phyloP scores from a whole-genome alignment of 2,797 vertebrate species.

The Stomatorhinus walkeri region DNA sequence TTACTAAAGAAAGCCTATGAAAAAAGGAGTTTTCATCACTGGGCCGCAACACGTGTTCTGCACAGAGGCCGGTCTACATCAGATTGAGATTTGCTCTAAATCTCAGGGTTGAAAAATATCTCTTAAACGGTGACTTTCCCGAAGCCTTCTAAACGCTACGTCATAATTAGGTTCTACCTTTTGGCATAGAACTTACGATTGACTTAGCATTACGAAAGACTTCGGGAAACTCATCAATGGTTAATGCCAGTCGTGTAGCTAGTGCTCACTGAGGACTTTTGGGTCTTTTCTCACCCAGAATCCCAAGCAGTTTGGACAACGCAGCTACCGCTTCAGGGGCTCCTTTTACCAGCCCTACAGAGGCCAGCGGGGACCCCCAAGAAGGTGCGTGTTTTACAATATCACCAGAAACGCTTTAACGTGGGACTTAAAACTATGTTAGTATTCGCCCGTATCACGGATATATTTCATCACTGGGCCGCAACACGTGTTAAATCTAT shows the following conservation, averaged over 20 bases:
- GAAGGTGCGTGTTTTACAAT: neutral
- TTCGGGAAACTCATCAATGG: neutral
- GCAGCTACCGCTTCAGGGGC: conserved; percentile 23
- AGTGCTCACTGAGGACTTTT: neutral
- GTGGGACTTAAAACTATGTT: neutral
- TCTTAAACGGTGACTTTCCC: neutral
- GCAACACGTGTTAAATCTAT: neutral
- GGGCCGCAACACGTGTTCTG: too few species aligned
- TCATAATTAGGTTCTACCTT: neutral
- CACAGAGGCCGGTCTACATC: neutral
- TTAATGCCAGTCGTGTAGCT: neutral
- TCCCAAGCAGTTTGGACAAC: conserved; percentile 26
- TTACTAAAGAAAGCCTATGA: neutral
- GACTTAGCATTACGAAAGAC: neutral
- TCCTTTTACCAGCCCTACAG: conserved; percentile 28
- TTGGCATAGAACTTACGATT: neutral
- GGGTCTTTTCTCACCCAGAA: conserved; percentile 15
- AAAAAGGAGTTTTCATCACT: neutral
- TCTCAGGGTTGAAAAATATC: neutral
- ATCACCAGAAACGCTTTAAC: neutral
- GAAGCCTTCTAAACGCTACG: neutral
- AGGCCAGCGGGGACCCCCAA: conserved; percentile 15
- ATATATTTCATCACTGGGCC: neutral
- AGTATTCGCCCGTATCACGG: neutral
- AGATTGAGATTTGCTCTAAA: neutral